These are phyloP conservation scores for Lobophora halterata DNA, from an alignment of 2,888 invertebrate genomes.

Conservation along the genomic window DNA sequence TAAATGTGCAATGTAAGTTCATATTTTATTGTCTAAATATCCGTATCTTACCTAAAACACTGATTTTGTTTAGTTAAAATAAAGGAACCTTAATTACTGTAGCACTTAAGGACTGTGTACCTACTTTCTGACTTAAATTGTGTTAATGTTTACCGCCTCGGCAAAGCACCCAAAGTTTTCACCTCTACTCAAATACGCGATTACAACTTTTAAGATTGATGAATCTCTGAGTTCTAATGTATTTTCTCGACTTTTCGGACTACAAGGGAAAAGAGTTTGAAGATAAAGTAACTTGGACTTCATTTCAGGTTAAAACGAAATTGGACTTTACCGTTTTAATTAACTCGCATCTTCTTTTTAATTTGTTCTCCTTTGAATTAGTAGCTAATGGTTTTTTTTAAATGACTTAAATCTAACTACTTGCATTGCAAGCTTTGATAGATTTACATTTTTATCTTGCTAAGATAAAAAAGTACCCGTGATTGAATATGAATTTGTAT, in stretches of 20 bases:
- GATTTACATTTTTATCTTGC: too few species aligned
- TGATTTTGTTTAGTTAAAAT: too few species aligned
- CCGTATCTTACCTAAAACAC: too few species aligned
- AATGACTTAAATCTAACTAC: too few species aligned
- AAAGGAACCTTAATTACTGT: too few species aligned
- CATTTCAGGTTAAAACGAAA: conserved; percentile 35
- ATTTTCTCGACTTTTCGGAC: conserved; percentile 39
- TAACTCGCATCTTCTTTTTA: conserved; percentile 29
- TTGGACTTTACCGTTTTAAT: conserved; percentile 30
- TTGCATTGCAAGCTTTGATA: too few species aligned
- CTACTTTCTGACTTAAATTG: conserved; percentile 34
- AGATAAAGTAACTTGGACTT: conserved; percentile 45
- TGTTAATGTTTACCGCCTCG: conserved; percentile 32
- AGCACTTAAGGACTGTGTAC: too few species aligned
- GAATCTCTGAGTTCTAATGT: conserved; percentile 51
- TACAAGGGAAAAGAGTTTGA: conserved; percentile 37
- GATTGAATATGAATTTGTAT: too few species aligned
- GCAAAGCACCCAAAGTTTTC: conserved; percentile 30
- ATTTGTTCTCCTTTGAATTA: conserved; percentile 8
- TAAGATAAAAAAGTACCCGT: too few species aligned
- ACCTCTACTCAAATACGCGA: conserved; percentile 49
- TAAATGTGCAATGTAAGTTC: too few species aligned
- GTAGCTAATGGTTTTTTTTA: too few species aligned
- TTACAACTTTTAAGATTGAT: conserved; percentile 70
- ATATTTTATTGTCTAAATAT: too few species aligned